Percentiles rank a stretch among this genome's conserved stretches.
These are phyloP conservation scores for Aphelinus atriplicis DNA, from an alignment of 1,140 invertebrate species.

Conservation along the genomic window DNA sequence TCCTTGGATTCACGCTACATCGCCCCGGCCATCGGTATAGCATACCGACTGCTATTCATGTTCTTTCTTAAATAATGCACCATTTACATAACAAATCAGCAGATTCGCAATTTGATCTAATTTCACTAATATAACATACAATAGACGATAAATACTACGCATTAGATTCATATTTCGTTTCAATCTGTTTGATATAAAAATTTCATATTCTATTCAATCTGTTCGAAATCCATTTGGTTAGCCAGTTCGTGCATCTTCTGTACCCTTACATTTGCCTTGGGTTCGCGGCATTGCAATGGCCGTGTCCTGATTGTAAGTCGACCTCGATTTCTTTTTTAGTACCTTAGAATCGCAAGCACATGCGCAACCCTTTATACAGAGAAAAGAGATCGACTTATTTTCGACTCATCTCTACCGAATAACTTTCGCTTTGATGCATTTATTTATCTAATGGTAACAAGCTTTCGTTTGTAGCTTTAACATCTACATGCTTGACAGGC, in stretches of 20 bases:
- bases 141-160: not conserved
- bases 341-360: not conserved
- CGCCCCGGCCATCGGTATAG: not conserved
- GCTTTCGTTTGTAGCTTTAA: not conserved
- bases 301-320: constrained; percentile 12
- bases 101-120: constrained; percentile 26
- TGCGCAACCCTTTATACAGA: constrained; percentile 5
- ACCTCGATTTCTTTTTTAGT: constrained; percentile 18
- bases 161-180: not conserved
- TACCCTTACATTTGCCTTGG: constrained; percentile 5
- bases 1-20: constrained; percentile 22
- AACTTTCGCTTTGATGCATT: constrained; percentile 1
- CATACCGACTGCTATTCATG: not conserved
- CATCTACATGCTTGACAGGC: not conserved
- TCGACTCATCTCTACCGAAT: not conserved
- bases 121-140: constrained; percentile 22
- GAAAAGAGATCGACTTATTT: not conserved
- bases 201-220: too few relatives aligned
- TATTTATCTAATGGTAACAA: constrained; percentile 10
- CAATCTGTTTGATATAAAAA: too few relatives aligned
- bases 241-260: not conserved
- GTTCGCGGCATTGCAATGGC: constrained; percentile 7
- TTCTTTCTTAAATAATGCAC: constrained; percentile 1
- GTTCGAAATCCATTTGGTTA: too few relatives aligned
- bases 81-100: constrained; percentile 28